A percentile compares a stretch with the other conserved stretches of the same genome.
These are phyloP conservation scores for Agelastica alni DNA, from an alignment of 2,888 invertebrate species.

Conservation along the genomic window DNA sequence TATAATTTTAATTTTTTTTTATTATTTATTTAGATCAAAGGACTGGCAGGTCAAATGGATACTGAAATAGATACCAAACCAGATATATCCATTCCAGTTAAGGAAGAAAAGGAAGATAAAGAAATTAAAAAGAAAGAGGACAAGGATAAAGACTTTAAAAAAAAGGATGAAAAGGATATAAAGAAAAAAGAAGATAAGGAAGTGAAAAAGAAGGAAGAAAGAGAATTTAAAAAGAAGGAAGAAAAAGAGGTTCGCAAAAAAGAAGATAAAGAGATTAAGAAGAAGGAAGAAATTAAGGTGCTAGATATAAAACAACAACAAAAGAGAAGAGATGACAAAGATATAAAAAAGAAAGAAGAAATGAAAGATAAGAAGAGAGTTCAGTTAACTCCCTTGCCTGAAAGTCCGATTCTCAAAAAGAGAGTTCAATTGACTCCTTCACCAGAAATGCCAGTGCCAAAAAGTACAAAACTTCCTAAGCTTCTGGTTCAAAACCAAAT, in stretches of 20 bases:
- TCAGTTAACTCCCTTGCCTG: conserved; percentile 2
- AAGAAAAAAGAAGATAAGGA: conserved; percentile 31
- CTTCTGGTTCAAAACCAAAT: conserved; percentile 16
- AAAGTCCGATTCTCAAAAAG: conserved; percentile 17
- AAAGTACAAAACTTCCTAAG: conserved; percentile 17
- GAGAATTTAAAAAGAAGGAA: conserved; percentile 31
- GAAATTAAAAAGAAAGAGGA: conserved; percentile 19
- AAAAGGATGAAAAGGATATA: conserved; percentile 17
- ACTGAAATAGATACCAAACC: conserved; percentile 25
- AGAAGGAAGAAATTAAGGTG: conserved; percentile 17
- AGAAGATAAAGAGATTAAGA: conserved; percentile 13
- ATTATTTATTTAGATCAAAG: conserved; percentile 47
- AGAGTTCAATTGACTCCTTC: conserved; percentile 9
- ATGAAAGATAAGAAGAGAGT: conserved; percentile 24
- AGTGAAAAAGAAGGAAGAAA: conserved; percentile 25
- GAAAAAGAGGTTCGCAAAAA: conserved; percentile 25
- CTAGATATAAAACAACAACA: neutral
- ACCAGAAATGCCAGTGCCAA: conserved; percentile 21
- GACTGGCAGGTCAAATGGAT: conserved; percentile 45
- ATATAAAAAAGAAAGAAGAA: conserved; percentile 4
- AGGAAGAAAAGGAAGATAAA: conserved; percentile 30
- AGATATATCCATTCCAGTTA: conserved; percentile 21
- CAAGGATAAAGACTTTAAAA: conserved; percentile 22
- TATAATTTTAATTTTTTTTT: neutral
- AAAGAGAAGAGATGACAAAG: conserved; percentile 13